These are phyloP conservation scores for Notocelia uddmanniana DNA, from an alignment of 2,888 invertebrate species.

Conservation along the genomic window DNA sequence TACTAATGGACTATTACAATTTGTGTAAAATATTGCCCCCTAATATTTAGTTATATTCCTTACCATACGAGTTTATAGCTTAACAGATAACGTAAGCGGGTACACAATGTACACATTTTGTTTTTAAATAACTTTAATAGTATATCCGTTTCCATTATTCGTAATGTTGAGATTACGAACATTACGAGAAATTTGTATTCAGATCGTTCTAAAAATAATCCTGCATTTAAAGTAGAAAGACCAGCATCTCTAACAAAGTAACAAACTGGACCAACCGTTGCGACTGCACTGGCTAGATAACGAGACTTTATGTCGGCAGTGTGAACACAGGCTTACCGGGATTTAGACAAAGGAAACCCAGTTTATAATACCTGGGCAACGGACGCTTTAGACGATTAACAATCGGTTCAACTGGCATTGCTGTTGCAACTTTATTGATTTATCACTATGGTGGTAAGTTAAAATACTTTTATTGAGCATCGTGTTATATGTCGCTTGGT, in stretches of 20 bases:
- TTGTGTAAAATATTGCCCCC: no score
- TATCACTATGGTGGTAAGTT: no score
- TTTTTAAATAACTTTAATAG: no score
- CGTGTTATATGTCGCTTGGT: no score
- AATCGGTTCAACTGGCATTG: neutral
- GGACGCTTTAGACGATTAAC: neutral
- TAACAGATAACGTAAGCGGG: no score
- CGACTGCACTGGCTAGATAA: conserved; percentile 33
- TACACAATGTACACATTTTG: no score
- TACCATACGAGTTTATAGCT: no score
- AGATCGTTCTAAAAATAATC: neutral
- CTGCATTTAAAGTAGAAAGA: neutral
- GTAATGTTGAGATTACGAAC: no score
- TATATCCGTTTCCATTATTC: neutral
- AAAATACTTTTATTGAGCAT: no score
- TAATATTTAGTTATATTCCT: no score
- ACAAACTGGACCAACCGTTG: conserved; percentile 2
- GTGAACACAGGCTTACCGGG: conserved; percentile 6
- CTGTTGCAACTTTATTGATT: no score
- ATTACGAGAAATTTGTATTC: neutral
- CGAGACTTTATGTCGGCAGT: conserved; percentile 18
- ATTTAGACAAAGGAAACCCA: conserved; percentile 4
- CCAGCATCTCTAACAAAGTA: conserved; percentile 7
- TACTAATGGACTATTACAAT: no score
- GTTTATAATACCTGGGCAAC: neutral